A percentile compares a stretch with the other conserved stretches of the same genome.
phyloP scores from a whole-genome alignment of 2,113 vertebrate genomes.

The Lampris incognitus region DNA sequence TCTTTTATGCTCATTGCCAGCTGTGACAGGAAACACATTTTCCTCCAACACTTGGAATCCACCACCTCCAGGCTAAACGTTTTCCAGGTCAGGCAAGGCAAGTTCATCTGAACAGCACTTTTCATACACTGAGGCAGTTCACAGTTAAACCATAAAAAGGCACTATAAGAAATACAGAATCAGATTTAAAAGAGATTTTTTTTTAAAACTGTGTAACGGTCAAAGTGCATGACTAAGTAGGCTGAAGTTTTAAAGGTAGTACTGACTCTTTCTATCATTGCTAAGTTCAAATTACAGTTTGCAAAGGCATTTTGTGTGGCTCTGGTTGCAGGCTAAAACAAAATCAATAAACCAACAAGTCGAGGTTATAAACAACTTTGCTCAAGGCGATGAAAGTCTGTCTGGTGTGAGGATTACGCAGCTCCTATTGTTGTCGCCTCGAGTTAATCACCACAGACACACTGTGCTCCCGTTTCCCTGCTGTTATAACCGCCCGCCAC shows the following conservation, averaged over 20 bases:
- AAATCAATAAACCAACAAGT: constrained; percentile 63
- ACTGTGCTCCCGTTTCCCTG: constrained; percentile 19
- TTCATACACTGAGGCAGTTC: no score
- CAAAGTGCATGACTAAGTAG: no score
- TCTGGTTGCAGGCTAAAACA: not conserved
- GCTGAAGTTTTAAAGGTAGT: no score
- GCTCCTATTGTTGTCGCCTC: constrained; percentile 37
- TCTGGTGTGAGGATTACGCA: constrained; percentile 62
- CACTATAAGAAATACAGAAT: no score
- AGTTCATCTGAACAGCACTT: no score
- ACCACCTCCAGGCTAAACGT: no score
- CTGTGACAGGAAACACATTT: no score
- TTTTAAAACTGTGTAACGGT: no score
- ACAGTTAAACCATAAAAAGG: no score
- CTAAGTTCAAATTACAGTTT: constrained; percentile 20
- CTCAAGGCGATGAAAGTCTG: constrained; percentile 55
- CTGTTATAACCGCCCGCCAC: constrained; percentile 3
- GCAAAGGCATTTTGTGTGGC: not conserved
- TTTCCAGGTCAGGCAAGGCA: not conserved
- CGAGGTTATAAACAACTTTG: constrained; percentile 51
- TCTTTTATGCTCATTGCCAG: not conserved
- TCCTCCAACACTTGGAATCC: no score
- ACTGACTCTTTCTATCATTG: not conserved
- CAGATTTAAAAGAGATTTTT: no score
- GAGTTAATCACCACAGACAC: constrained; percentile 52